These are phyloP conservation scores for Anas acuta DNA, from an alignment of 2,797 vertebrate genomes.

Conservation along the genomic window DNA sequence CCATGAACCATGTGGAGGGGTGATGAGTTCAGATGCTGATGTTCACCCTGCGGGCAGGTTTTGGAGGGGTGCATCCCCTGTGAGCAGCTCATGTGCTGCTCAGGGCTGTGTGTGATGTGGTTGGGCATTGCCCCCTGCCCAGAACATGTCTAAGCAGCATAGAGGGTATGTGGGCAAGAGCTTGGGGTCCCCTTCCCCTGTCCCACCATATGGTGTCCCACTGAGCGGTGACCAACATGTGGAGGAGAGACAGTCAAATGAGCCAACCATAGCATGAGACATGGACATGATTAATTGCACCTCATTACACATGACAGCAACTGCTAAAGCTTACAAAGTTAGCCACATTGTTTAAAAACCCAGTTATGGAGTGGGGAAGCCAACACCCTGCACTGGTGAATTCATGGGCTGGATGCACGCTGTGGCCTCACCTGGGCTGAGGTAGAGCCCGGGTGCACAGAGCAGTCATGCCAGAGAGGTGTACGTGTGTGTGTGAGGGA, in stretches of 20 bases:
- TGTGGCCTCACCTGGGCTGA: background rate
- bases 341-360: conserved; percentile 37
- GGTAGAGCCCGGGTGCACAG: background rate
- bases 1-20: rapidly evolving
- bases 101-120: rapidly evolving
- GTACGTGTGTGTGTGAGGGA: background rate
- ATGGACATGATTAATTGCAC: background rate
- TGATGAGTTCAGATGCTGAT: background rate
- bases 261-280: conserved; percentile 8
- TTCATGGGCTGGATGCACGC: background rate
- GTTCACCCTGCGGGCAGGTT: rapidly evolving
- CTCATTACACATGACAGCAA: conserved; percentile 27
- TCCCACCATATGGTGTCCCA: background rate
- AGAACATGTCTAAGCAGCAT: background rate
- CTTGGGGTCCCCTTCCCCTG: background rate
- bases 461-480: background rate
- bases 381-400: background rate
- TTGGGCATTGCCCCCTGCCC: background rate
- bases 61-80: background rate
- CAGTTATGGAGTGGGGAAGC: background rate
- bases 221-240: rapidly evolving
- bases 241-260: background rate
- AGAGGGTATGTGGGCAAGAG: background rate
- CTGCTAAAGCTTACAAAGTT: conserved; percentile 7
- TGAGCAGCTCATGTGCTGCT: background rate